Conservation (phyloP, 2,113 vertebrate genomes). For the Zosterops pallidus region DNA sequence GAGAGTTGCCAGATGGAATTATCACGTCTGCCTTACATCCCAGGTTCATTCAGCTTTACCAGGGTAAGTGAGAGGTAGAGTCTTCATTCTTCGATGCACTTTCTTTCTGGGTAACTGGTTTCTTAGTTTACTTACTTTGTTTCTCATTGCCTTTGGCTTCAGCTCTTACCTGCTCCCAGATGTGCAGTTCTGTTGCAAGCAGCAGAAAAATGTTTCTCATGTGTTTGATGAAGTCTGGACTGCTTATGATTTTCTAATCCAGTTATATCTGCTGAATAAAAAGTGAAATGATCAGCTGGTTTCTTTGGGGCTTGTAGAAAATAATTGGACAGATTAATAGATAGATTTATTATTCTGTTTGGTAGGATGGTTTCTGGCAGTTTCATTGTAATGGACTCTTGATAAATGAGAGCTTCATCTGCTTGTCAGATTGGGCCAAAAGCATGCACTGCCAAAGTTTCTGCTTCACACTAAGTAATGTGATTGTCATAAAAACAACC, state of each 20-base stretch:
- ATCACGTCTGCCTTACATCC: conserved; percentile 77
- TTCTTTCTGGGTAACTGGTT: background rate
- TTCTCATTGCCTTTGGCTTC: background rate
- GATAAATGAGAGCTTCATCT: background rate
- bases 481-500: background rate
- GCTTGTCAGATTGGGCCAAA: background rate
- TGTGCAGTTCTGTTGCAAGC: background rate
- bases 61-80: conserved; percentile 75
- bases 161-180: background rate
- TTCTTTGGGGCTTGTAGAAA: background rate
- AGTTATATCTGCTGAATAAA: background rate
- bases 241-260: background rate
- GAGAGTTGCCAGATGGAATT: conserved; percentile 86
- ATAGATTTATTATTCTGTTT: background rate
- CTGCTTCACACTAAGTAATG: background rate
- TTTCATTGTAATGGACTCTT: background rate
- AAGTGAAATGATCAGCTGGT: background rate
- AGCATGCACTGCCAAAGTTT: background rate
- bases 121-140: background rate
- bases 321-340: background rate
- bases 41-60: conserved; percentile 79
- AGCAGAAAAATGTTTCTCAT: background rate
- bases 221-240: background rate
- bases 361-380: background rate
- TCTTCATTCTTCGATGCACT: background rate